phyloP scores from a whole-genome alignment of 2,113 vertebrate species.

The Rostratula benghalensis region DNA sequence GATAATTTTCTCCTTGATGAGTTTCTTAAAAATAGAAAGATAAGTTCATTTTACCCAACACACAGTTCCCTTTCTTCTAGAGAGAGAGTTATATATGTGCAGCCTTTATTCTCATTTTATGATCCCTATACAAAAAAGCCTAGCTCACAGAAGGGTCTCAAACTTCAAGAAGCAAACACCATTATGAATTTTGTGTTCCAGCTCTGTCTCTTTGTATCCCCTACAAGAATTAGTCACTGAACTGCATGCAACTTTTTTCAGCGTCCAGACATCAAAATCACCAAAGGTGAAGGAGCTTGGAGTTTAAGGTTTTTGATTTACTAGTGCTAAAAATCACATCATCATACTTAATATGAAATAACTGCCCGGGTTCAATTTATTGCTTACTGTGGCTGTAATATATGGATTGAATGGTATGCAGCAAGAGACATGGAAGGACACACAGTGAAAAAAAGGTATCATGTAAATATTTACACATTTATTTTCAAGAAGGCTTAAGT shows the following conservation, averaged over 20 bases:
- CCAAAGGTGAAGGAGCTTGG: not conserved
- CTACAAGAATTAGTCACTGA: not conserved
- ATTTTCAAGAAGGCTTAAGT: not conserved
- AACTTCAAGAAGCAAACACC: not conserved
- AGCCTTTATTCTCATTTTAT: not conserved
- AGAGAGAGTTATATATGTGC: not conserved
- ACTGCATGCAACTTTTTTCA: not conserved
- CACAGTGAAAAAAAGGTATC: not conserved
- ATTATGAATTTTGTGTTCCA: not conserved
- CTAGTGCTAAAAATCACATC: not conserved
- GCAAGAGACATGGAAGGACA: not conserved
- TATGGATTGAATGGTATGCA: not conserved
- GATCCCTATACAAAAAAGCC: not conserved
- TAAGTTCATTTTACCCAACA: not conserved
- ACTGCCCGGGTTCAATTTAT: not conserved
- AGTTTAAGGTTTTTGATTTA: not conserved
- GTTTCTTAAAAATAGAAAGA: not conserved
- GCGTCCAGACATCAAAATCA: not conserved
- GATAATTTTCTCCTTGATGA: not conserved
- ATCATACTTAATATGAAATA: not conserved
- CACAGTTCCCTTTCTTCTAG: not conserved
- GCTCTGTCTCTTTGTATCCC: not conserved
- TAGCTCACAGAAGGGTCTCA: not conserved
- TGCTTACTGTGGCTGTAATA: not conserved
- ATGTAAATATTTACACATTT: slow-evolving; percentile 4